phyloP scores from a whole-genome alignment of 2,888 invertebrate genomes.

The Pachydiplax longipennis region DNA sequence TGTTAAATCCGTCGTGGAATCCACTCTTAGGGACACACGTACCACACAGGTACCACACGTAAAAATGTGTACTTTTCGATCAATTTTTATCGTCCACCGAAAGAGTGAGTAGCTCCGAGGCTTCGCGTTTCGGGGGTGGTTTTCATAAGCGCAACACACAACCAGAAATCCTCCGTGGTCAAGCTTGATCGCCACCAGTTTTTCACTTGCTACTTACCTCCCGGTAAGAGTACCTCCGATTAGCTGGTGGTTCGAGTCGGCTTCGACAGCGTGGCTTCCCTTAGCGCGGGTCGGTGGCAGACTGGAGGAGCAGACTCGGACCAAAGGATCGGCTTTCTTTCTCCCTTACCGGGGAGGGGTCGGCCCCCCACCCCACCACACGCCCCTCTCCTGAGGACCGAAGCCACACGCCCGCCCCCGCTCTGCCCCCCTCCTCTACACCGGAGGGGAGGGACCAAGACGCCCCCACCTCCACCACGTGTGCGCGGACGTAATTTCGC shows the following conservation, averaged over 20 bases:
- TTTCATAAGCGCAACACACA: not conserved
- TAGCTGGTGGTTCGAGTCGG: constrained; percentile 21
- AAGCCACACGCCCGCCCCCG: not conserved
- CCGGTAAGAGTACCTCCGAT: constrained; percentile 19
- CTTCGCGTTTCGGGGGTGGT: no score
- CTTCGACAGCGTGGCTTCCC: constrained; percentile 37
- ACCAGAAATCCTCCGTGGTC: not conserved
- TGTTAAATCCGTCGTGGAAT: no score
- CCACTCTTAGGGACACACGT: no score
- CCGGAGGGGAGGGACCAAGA: not conserved
- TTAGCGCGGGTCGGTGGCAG: constrained; percentile 50
- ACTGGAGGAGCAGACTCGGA: constrained; percentile 48
- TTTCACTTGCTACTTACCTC: constrained; percentile 11
- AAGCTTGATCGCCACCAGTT: not conserved
- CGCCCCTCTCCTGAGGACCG: not conserved
- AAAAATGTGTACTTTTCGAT: no score
- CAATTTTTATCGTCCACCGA: no score
- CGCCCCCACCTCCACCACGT: constrained; percentile 2
- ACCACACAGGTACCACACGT: no score
- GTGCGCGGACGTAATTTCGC: constrained; percentile 22
- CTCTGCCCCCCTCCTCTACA: not conserved
- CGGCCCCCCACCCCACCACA: not conserved
- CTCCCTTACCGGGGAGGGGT: constrained; percentile 50
- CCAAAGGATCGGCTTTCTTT: constrained; percentile 50
- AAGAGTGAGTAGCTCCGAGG: no score